These are phyloP conservation scores for Sinocyclocheilus anshuiensis DNA, from an alignment of 2,113 vertebrate species.

Conservation along the genomic window DNA sequence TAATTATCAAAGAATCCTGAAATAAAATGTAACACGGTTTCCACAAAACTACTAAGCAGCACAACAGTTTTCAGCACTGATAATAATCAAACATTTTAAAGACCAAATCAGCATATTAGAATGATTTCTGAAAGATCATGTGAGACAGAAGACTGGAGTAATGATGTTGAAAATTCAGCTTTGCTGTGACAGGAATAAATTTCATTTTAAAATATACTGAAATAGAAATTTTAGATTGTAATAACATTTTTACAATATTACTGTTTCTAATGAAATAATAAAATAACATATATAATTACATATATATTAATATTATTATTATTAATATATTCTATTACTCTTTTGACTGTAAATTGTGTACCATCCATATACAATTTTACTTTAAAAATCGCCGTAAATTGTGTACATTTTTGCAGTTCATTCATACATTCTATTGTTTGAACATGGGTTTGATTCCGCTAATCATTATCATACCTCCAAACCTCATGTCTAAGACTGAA, in stretches of 20 bases:
- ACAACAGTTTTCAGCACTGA: not conserved
- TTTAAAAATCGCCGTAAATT: not conserved
- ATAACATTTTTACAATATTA: too few species aligned
- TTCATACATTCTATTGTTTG: not conserved
- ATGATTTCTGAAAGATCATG: not conserved
- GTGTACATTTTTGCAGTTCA: not conserved
- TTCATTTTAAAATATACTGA: too few species aligned
- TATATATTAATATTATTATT: too few species aligned
- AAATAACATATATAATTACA: too few species aligned
- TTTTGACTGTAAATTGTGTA: not conserved
- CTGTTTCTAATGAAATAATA: too few species aligned
- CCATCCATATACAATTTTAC: not conserved
- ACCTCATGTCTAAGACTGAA: not conserved
- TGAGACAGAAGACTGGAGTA: not conserved
- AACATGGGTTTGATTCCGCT: not conserved
- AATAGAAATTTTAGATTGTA: too few species aligned
- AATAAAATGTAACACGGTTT: not conserved
- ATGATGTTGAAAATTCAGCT: not conserved
- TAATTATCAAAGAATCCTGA: too few species aligned
- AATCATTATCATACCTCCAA: not conserved
- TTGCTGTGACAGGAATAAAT: not conserved
- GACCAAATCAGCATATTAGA: not conserved
- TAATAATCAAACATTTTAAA: not conserved
- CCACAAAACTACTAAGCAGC: not conserved
- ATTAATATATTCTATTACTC: too few species aligned